Evolutionary conservation across 2,797 vertebrate genomes (phyloP).

Genomic region (Urocyon cinereoargenteus): DNA sequence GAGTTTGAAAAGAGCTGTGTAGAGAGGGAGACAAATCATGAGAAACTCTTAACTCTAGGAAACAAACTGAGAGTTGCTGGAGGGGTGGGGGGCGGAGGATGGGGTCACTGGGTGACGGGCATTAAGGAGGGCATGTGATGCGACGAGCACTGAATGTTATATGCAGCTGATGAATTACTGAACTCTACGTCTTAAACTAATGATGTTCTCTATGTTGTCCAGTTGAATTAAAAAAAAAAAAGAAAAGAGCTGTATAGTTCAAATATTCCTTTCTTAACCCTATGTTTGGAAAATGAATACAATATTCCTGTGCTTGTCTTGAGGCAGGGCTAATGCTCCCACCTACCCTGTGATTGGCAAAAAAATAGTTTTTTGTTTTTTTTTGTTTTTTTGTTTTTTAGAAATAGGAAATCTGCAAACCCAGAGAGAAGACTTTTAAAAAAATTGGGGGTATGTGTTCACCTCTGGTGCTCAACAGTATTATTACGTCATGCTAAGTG

Average conservation of each 20-base stretch:
- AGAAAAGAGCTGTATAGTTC: not conserved
- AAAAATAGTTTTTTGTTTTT: not conserved
- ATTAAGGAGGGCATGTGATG: no score
- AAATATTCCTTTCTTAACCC: not conserved
- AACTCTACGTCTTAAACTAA: no score
- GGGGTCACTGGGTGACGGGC: no score
- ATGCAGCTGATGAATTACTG: no score
- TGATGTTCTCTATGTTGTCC: no score
- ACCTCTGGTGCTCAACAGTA: not conserved
- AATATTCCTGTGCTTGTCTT: not conserved
- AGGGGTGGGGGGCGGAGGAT: no score
- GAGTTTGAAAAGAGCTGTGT: conserved; percentile 10
- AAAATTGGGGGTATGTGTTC: not conserved
- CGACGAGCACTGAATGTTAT: no score
- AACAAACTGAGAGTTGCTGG: no score
- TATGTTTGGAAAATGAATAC: conserved; percentile 21
- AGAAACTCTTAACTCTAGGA: no score
- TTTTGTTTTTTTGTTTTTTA: not conserved
- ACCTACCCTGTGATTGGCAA: not conserved
- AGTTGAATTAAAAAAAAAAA: no score
- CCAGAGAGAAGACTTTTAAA: not conserved
- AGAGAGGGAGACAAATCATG: no score
- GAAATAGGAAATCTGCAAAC: not conserved
- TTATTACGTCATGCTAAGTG: not conserved
- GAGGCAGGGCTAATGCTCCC: not conserved